Conservation (phyloP, 2,113 vertebrate species). For the Mastomys coucha region DNA sequence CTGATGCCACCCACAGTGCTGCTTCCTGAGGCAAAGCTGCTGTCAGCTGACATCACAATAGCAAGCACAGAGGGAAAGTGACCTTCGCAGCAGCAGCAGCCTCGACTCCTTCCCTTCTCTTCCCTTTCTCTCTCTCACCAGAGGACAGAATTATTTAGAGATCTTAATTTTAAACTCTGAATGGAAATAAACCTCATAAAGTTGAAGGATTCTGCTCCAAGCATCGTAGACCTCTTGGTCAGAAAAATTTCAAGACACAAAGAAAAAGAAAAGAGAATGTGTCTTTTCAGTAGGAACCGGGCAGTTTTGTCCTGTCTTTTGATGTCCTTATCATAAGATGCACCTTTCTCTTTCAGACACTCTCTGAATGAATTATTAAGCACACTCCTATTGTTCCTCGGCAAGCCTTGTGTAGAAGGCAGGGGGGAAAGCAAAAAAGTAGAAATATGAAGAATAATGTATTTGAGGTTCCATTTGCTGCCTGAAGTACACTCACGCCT, state of each 20-base stretch:
- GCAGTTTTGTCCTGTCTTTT: conserved; percentile 10
- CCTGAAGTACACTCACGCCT: conserved; percentile 1
- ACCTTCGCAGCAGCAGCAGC: not conserved
- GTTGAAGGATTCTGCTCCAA: not conserved
- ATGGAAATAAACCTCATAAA: not conserved
- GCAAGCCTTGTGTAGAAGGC: conserved; percentile 37
- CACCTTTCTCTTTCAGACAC: conserved; percentile 19
- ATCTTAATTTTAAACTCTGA: conserved; percentile 41
- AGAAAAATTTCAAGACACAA: conserved; percentile 6
- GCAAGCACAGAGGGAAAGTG: not conserved
- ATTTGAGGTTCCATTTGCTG: not conserved
- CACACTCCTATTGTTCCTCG: conserved; percentile 33
- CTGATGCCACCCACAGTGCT: rapidly evolving
- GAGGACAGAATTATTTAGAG: not conserved
- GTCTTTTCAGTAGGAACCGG: conserved; percentile 69
- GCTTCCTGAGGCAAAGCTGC: not conserved
- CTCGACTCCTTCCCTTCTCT: not conserved
- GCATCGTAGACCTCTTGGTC: not conserved
- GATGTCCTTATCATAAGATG: conserved; percentile 30
- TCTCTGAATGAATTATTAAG: conserved; percentile 67
- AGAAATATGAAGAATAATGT: not conserved
- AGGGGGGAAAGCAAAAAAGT: not conserved
- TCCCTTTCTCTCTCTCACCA: not conserved
- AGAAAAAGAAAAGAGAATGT: conserved; percentile 78
- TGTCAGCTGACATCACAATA: not conserved